Base-by-base conservation (phyloP, 2,113 vertebrate species). In the Chauna torquata region DNA sequence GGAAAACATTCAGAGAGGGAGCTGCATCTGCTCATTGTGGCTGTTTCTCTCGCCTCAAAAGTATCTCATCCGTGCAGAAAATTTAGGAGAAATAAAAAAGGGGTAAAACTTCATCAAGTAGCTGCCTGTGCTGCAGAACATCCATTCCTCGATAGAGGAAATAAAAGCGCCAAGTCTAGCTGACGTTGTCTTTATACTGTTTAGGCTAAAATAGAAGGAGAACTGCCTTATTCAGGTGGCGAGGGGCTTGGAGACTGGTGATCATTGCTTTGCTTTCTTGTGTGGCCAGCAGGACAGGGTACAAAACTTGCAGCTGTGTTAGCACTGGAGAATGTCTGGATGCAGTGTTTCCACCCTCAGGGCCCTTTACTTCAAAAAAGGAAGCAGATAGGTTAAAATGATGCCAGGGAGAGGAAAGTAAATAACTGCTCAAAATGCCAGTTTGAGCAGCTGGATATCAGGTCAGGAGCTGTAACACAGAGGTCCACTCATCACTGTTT, bases 361-460 rank as follows among this genome's bases (percentile, higher is more conserved):
- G n/a, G 58, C 78, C 32, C 16, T 92, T 86, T 23, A 34, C 32
- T 86, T 78, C 4, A 52, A 16, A 66, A 84, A 74, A 30, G 36
- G 59, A 82, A 85, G 44, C 57, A 79, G 81, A 62, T 20, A 57
- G 66, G 86, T 92, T 94, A 87, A 92, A 85, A 85, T 0, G 0
- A 23, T 91, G 89, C 91, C 87, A 91, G 62, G 81, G 89, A 82
- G 34, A 84, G 38, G 32, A 82, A 91, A 64, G 75, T 71, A 94
- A 94, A 92, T 52, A 94, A 71, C 57, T 79, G 44, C 61, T 34
- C 59, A 15, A 75, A 69, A 68, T 87, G 86, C 89, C 92, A 91
- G 64, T 80, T 91, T 82, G 58, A 92, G 86, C 88, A 95, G 91
- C 92, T 94, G 89, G 91, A 4, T 79, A 18, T 89, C 88, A 87